Percentiles rank a stretch among this genome's conserved stretches.
These are phyloP conservation scores for Drosophila paulistorum DNA, from an alignment of 1,140 invertebrate species.

Conservation along the genomic window DNA sequence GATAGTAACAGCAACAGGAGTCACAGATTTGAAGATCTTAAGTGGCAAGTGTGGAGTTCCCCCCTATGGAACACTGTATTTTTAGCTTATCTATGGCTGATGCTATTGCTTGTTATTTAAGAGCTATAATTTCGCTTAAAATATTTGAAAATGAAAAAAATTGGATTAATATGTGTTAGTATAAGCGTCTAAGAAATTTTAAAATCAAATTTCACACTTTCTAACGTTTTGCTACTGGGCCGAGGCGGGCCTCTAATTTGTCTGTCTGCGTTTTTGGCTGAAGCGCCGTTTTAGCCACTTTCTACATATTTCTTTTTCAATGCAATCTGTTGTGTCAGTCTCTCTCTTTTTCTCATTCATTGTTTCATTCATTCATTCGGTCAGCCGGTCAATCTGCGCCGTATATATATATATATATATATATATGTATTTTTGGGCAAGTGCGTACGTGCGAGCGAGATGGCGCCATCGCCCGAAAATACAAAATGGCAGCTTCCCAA, in stretches of 20 bases:
- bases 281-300: slow-evolving; percentile 41
- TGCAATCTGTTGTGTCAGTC: slow-evolving; percentile 30
- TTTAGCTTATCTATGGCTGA: slow-evolving; percentile 47
- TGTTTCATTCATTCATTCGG: slow-evolving; percentile 27
- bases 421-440: neutral
- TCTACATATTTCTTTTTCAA: slow-evolving; percentile 50
- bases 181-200: slow-evolving; percentile 24
- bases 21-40: slow-evolving; percentile 20
- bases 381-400: slow-evolving; percentile 14
- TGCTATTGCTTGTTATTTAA: slow-evolving; percentile 5
- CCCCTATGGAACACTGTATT: slow-evolving; percentile 65
- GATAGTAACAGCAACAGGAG: slow-evolving; percentile 47
- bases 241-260: neutral
- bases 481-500: slow-evolving; percentile 74
- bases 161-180: slow-evolving; percentile 30
- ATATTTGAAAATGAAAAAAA: neutral
- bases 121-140: neutral
- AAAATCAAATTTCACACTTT: slow-evolving; percentile 58
- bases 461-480: slow-evolving; percentile 50
- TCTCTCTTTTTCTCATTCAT: slow-evolving; percentile 43
- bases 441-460: slow-evolving; percentile 30
- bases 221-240: slow-evolving; percentile 34
- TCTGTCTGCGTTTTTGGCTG: neutral
- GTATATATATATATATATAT: neutral
- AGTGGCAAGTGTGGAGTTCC: slow-evolving; percentile 53